Base-by-base conservation (phyloP, 1,140 invertebrate genomes). In the Drosophila chauvacae region DNA sequence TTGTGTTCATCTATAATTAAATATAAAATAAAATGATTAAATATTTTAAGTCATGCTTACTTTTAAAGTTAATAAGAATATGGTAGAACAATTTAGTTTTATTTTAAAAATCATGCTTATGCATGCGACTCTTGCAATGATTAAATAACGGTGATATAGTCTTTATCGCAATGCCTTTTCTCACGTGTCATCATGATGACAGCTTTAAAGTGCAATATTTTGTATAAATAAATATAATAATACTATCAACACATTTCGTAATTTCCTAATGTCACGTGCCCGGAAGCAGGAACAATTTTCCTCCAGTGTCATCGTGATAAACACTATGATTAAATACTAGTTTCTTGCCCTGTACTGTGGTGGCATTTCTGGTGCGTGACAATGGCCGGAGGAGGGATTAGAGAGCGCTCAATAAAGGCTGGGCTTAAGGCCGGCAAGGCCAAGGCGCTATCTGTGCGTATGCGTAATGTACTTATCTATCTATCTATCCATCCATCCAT, bases 381-480 rank as follows among this genome's bases (percentile, higher is more conserved):
- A 74, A 75, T 75, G 59, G 59, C 3, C 45, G 28, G 11, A 4
- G 30, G 11, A 7, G 70, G 69, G 69, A 72, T 59, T 72, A 71
- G 66, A 56, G 35, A 56, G 20, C 42, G 20, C 66, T 60, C 45
- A 73, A 73, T 62, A 53, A 74, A 74, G 47, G 58, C 50, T 18
- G 18, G 18, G 55, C 58, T 63, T 63, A 53, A 63, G 50, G 11
- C 53, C 53, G 53, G 70, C 71, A 74, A 74, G 71, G 59, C 60
- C 69, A 55, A 42, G 30, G 23, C 30, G 10, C 35, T 71, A 59
- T 58, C 69, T 71, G 35, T 69, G 65, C 44, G 66, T 72, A 72
- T 71, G 66, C 63, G 66, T 68, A 68, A 68, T 68, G n/a, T 42
- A 50, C 50, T 48, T 72, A 72, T 58, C 20, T 57, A 58, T 39